Conservation (phyloP, 30 jellyfish, hydroid and myxozoan genomes). For the Morbakka virulenta region DNA sequence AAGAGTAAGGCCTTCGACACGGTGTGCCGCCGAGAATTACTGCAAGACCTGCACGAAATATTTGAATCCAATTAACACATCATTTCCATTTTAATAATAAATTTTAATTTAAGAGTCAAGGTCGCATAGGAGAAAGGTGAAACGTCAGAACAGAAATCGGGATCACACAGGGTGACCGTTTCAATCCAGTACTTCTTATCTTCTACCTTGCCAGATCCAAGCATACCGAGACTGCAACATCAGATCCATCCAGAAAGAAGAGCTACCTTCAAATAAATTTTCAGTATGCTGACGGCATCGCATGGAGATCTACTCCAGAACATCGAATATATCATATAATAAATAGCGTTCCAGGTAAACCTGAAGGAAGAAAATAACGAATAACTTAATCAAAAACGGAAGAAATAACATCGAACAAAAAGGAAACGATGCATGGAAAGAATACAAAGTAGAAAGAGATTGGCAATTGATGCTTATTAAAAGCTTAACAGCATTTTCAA, state of each 20-base stretch:
- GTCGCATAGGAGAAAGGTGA: constrained; percentile 17
- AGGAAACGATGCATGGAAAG: constrained; percentile 51
- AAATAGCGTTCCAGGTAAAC: constrained; percentile 20
- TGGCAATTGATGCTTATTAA: constrained; percentile 42
- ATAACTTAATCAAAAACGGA: constrained; percentile 48
- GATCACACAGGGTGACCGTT: constrained; percentile 45
- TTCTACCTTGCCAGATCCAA: constrained; percentile 64
- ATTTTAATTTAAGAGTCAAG: not conserved
- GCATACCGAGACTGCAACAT: constrained; percentile 15
- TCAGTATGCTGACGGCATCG: constrained; percentile 59
- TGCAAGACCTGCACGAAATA: not conserved
- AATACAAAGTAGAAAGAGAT: constrained; percentile 21
- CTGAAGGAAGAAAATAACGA: constrained; percentile 3
- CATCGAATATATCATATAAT: constrained; percentile 9
- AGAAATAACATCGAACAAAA: constrained; percentile 44
- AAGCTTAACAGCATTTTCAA: constrained; percentile 47
- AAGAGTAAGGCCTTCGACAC: constrained; percentile 53
- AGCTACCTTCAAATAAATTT: constrained; percentile 38
- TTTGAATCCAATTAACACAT: constrained; percentile 33
- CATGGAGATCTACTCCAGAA: constrained; percentile 12
- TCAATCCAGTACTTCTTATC: constrained; percentile 20
- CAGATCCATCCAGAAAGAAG: constrained; percentile 35
- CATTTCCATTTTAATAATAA: not conserved
- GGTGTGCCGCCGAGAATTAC: not conserved
- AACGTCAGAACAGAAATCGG: not conserved